Percentiles rank a stretch among this genome's conserved stretches.
Evolutionary conservation across 2,888 invertebrate genomes (phyloP).

Genomic region (Eupithecia subfuscata): DNA sequence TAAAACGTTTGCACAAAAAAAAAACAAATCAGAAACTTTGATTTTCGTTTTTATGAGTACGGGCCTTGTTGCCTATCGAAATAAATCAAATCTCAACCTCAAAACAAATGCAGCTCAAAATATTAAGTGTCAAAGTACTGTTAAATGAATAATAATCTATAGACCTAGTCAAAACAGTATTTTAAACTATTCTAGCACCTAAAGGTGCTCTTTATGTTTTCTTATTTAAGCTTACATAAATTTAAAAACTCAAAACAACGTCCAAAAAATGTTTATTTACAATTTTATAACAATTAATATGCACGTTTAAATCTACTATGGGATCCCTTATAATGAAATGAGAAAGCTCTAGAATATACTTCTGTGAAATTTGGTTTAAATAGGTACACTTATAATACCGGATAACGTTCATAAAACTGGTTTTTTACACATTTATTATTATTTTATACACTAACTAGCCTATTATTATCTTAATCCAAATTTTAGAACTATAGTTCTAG

Average conservation of each 20-base stretch:
- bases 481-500: not conserved
- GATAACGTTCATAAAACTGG: not conserved
- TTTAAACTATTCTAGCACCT: slow-evolving; percentile 30
- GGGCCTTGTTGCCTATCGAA: not conserved
- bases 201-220: slow-evolving; percentile 39
- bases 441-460: not conserved
- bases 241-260: slow-evolving; percentile 47
- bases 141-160: slow-evolving; percentile 28
- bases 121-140: slow-evolving; percentile 30
- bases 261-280: slow-evolving; percentile 55
- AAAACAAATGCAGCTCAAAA: slow-evolving; percentile 8
- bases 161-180: slow-evolving; percentile 38
- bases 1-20: no score
- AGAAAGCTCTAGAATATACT: slow-evolving; percentile 10
- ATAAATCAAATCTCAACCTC: not conserved
- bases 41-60: no score
- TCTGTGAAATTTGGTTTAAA: not conserved
- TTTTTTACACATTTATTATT: not conserved
- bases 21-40: no score
- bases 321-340: slow-evolving; percentile 41
- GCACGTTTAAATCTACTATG: slow-evolving; percentile 45
- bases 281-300: slow-evolving; percentile 46
- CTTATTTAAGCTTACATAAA: slow-evolving; percentile 11
- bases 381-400: not conserved
- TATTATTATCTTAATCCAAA: not conserved